phyloP scores from a whole-genome alignment of 2,113 vertebrate species.

The Albula goreensis region DNA sequence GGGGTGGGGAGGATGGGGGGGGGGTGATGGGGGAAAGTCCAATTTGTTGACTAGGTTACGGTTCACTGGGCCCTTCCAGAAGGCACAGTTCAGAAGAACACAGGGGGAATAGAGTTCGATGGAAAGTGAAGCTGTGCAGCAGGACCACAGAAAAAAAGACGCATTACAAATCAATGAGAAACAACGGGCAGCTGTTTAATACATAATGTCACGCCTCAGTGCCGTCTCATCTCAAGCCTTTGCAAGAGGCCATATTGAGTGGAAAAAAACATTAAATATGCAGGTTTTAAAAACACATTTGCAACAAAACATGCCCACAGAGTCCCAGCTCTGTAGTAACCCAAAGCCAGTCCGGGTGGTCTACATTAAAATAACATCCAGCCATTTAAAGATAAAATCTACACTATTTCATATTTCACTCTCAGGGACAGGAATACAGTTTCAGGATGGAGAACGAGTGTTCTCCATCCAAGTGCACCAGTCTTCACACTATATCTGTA shows the following conservation, averaged over 20 bases:
- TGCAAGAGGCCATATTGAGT: background rate
- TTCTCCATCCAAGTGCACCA: too few species aligned
- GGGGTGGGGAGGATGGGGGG: background rate
- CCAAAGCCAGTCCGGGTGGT: background rate
- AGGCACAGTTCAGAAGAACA: background rate
- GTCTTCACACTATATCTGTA: too few species aligned
- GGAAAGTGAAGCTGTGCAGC: background rate
- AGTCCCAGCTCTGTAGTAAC: background rate
- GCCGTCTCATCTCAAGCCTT: background rate
- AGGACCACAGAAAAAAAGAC: background rate
- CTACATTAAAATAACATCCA: too few species aligned
- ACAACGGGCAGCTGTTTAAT: background rate
- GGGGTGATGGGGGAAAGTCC: background rate
- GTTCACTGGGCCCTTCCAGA: background rate
- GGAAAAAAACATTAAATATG: background rate
- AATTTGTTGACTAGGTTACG: conserved; percentile 3
- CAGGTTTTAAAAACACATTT: background rate
- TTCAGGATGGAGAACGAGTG: too few species aligned
- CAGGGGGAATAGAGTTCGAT: background rate
- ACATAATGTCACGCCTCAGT: background rate
- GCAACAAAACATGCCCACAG: background rate
- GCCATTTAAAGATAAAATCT: too few species aligned
- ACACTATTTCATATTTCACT: too few species aligned
- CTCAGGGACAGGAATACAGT: too few species aligned
- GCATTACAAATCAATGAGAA: background rate